Evolutionary conservation across 2,113 vertebrate species (phyloP).

Genomic region (Marmota monax): DNA sequence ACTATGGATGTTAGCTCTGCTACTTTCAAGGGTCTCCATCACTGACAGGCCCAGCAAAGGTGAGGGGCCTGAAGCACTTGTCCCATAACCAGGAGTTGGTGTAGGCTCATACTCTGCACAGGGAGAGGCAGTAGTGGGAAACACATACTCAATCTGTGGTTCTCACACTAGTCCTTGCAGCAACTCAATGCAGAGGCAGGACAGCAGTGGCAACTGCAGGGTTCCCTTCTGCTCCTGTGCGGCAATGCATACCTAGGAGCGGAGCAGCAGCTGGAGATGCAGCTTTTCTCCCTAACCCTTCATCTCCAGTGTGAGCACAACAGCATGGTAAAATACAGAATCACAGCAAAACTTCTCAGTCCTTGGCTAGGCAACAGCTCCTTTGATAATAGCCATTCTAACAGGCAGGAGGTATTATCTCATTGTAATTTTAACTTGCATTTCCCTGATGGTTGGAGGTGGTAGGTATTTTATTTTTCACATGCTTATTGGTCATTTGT

Average conservation of each 20-base stretch:
- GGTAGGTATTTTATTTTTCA: not conserved
- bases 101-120: not conserved
- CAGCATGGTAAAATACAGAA: not conserved
- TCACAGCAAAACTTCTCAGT: not conserved
- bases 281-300: not conserved
- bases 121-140: not conserved
- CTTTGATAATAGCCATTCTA: not conserved
- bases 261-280: not conserved
- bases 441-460: not conserved
- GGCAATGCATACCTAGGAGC: not conserved
- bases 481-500: not conserved
- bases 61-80: not conserved
- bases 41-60: not conserved
- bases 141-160: not conserved
- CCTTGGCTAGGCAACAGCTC: too few relatives aligned
- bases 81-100: not conserved
- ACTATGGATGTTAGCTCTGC: not conserved
- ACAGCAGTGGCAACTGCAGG: not conserved
- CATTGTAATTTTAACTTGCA: not conserved
- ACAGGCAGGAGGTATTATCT: not conserved
- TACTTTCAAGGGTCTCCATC: not conserved
- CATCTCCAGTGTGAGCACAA: not conserved
- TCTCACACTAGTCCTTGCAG: not conserved
- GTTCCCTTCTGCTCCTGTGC: too few relatives aligned
- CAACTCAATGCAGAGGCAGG: not conserved